Percentiles rank a stretch among this genome's conserved stretches.
phyloP scores from a whole-genome alignment of 2,888 invertebrate species.

The Hydriomena furcata region DNA sequence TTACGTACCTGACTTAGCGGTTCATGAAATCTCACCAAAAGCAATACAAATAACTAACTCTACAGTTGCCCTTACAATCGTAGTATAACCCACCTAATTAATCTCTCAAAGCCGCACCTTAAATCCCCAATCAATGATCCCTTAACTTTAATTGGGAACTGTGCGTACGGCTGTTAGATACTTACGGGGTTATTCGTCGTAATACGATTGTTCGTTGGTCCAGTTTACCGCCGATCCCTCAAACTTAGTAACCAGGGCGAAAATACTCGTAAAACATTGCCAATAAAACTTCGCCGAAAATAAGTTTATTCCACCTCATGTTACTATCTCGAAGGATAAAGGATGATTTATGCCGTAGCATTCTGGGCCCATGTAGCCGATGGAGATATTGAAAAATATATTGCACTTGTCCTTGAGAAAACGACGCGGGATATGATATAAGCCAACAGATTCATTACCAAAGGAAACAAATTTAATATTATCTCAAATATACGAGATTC shows the following conservation, averaged over 20 bases:
- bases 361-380: background rate
- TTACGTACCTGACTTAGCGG: too few species aligned
- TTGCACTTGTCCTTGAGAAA: too few species aligned
- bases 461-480: too few species aligned
- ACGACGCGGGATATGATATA: too few species aligned
- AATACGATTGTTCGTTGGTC: slow-evolving; percentile 3
- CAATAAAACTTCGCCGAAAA: slow-evolving; percentile 26
- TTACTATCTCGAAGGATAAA: slow-evolving; percentile 11
- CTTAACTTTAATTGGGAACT: slow-evolving; percentile 6
- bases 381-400: too few species aligned
- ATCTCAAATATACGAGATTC: too few species aligned
- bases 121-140: background rate
- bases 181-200: background rate
- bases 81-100: background rate
- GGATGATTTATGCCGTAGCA: slow-evolving; percentile 3
- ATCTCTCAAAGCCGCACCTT: background rate
- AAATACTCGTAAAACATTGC: slow-evolving; percentile 25
- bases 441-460: too few species aligned
- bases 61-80: background rate
- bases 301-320: slow-evolving; percentile 21
- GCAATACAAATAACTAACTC: too few species aligned
- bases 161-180: slow-evolving; percentile 5
- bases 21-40: too few species aligned
- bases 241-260: slow-evolving; percentile 14
- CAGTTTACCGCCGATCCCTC: slow-evolving; percentile 2